Percentiles rank a stretch among this genome's conserved stretches.
phyloP scores from a whole-genome alignment of 2,113 vertebrate species.

The Syrmaticus mikado region DNA sequence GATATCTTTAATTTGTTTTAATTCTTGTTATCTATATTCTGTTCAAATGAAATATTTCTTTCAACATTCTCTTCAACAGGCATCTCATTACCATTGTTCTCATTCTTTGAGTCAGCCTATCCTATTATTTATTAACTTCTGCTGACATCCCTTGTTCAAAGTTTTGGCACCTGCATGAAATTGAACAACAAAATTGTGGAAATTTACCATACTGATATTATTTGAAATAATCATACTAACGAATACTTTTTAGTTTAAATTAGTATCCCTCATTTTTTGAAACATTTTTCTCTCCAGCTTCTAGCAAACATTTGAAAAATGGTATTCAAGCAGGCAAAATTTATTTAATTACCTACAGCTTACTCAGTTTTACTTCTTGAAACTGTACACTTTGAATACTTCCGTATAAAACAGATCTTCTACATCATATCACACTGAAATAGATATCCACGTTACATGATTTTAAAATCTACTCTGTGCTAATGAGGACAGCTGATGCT shows the following conservation, averaged over 20 bases:
- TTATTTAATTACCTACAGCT: not conserved
- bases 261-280: not conserved
- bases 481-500: not conserved
- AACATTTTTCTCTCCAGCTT: not conserved
- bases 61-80: not conserved
- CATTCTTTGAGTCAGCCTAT: not conserved
- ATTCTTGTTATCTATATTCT: not conserved
- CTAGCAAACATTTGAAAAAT: not conserved
- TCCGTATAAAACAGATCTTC: not conserved
- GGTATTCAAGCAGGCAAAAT: not conserved
- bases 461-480: not conserved
- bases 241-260: not conserved
- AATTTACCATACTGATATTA: not conserved
- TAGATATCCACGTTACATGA: not conserved
- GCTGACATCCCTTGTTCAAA: not conserved
- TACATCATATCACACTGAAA: not conserved
- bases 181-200: not conserved
- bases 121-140: not conserved
- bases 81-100: not conserved
- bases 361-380: not conserved
- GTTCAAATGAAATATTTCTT: not conserved
- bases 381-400: not conserved
- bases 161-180: not conserved
- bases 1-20: not conserved
- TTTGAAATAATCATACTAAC: not conserved